Evolutionary conservation across 2,113 vertebrate species (phyloP), one percentile per base, ranked within the genome.

Genomic region (Trichomycterus rosablanca): DNA sequence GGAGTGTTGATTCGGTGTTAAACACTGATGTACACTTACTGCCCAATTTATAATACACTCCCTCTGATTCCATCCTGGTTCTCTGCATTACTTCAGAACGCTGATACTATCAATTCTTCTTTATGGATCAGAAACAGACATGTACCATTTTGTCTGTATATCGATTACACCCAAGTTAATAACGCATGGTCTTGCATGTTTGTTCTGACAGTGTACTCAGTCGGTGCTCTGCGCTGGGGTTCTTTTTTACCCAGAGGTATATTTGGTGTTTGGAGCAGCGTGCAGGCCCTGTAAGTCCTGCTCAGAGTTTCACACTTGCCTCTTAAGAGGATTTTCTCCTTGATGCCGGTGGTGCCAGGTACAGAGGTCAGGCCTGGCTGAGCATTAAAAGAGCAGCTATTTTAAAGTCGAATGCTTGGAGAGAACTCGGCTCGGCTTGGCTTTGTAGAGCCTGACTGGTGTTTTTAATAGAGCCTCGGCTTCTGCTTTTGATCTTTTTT

Each of bases 251-350:
- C n/a, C n/a, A n/a, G n/a, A n/a, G n/a, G n/a, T n/a, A n/a, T n/a
- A n/a, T 65, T 56, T 43, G 15, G 24, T 43, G 26, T 58, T 23
- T 4, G 64, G 35, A 19, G 23, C 7, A 42, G 12, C 11, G 23
- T 6, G 20, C 32, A 16, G 40, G 1, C 44, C 24, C 54, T 22
- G 24, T 52, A 22, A 39, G 45, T 18, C 35, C 46, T 26, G 16
- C 14, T 30, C 23, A 7, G 20, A 8, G 65, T 32, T 34, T 22
- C 66, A 43, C 56, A 60, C 51, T 28, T 26, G 68, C 10, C 57
- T 49, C 14, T 20, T 63, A 63, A 63, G 68, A 66, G 50, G 58
- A 55, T 70, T 64, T 66, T 57, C 40, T 22, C 37, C 22, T 46
- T 19, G 11, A 50, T 15, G 59, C 11, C 15, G 28, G 26, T 4